phyloP scores from a whole-genome alignment of 1,140 invertebrate species.

The Brachionus sp. region DNA sequence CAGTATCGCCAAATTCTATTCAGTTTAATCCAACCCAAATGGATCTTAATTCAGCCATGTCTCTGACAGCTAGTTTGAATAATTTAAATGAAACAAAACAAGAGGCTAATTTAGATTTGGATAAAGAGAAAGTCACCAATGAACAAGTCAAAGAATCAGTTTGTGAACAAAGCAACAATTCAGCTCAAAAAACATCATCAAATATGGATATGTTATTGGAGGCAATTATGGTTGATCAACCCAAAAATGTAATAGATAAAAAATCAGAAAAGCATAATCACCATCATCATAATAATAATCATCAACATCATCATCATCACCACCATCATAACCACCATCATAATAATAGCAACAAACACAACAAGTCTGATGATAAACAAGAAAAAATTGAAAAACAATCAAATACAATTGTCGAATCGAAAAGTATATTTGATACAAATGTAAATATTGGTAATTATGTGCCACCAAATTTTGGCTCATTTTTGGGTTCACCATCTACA shows the following conservation, averaged over 20 bases:
- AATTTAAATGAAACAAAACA: background rate
- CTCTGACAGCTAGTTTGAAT: slow-evolving; percentile 17
- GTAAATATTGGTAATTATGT: slow-evolving; percentile 6
- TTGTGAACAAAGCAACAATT: background rate
- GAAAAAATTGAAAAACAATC: background rate
- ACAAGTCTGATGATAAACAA: background rate
- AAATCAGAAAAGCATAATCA: background rate
- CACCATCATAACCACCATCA: background rate
- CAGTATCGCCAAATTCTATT: background rate
- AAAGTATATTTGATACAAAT: background rate
- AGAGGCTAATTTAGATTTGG: background rate
- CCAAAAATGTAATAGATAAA: background rate
- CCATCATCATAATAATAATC: background rate
- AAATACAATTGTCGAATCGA: background rate
- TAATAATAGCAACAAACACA: background rate
- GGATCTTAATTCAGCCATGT: slow-evolving; percentile 33
- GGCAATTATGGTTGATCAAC: slow-evolving; percentile 10
- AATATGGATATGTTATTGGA: slow-evolving; percentile 27
- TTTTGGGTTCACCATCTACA: background rate
- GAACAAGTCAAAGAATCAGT: background rate
- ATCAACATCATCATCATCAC: background rate
- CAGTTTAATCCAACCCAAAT: slow-evolving; percentile 12
- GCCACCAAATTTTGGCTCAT: background rate
- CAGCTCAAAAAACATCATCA: background rate
- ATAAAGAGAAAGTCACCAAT: background rate